phyloP scores from a whole-genome alignment of 30 jellyfish, hydroid and myxozoan genomes.

The Hydractinia symbiolongicarpus region DNA sequence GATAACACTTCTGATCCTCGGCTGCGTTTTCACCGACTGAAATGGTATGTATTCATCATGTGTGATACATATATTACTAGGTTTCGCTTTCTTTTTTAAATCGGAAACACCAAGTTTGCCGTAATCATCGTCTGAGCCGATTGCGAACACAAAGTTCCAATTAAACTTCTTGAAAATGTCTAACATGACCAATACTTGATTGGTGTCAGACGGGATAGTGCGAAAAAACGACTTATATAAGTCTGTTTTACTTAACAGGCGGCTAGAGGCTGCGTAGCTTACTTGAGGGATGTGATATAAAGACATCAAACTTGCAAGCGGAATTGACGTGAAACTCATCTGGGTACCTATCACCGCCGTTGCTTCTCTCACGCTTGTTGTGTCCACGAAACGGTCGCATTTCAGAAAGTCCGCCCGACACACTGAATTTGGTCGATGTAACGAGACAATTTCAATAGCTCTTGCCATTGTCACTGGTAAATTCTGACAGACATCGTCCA shows the following conservation, averaged over 20 bases:
- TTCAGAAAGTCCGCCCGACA: constrained; percentile 76
- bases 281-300: constrained; percentile 60
- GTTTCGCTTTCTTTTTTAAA: constrained; percentile 39
- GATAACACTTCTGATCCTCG: constrained; percentile 42
- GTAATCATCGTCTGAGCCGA: constrained; percentile 85
- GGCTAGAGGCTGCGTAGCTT: constrained; percentile 78
- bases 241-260: constrained; percentile 59
- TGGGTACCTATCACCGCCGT: constrained; percentile 76
- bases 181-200: constrained; percentile 70
- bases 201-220: constrained; percentile 79
- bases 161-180: constrained; percentile 56
- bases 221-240: constrained; percentile 75
- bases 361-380: constrained; percentile 38
- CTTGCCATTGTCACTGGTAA: constrained; percentile 66
- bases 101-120: constrained; percentile 77
- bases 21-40: constrained; percentile 28
- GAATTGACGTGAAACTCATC: constrained; percentile 60
- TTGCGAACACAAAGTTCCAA: constrained; percentile 73
- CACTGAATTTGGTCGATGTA: constrained; percentile 68
- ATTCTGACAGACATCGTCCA: constrained; percentile 58
- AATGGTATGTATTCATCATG: constrained; percentile 62
- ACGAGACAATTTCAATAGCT: constrained; percentile 74
- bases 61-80: constrained; percentile 57
- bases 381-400: constrained; percentile 25
- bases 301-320: constrained; percentile 70